Base-by-base conservation (phyloP, 1,140 invertebrate species). In the Globodera ellingtonae region DNA sequence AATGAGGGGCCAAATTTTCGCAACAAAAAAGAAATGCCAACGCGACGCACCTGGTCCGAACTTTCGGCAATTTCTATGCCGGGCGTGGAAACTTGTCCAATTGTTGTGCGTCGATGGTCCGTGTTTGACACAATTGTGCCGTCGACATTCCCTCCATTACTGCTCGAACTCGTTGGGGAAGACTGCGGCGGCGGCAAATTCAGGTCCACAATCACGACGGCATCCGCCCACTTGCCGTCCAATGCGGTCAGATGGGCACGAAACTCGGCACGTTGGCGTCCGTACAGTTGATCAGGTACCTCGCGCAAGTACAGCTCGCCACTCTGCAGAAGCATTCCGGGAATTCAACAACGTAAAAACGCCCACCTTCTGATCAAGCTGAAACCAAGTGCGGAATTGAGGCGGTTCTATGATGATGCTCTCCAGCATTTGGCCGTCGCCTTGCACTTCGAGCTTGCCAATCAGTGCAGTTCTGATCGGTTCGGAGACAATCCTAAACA, bases 381-480 rank as follows among this genome's bases (percentile, higher is more conserved):
- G 72, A 62, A 83, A 83, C 82, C 82, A 83, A 3, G 81, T 70
- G 35, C 71, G 59, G 66, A 83, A 83, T 15, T 79, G 74, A 13
- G 72, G n/a, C 44, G 82, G 82, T 10, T 73, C 77, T 62, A 83
- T 72, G 59, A 21, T n/a, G 13, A 83, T 65, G 44, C 47, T 46
- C 24, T 79, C 70, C 35, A 65, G 50, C 35, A 62, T 13, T 62
- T 72, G 48, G 4, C 44, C 62, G 24, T 75, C 52, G 4, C 67
- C 75, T 3, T 48, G 62, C 21, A 79, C 35, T 48, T 83, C 71
- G 10, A 83, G 67, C 8, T 70, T 46, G 18, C 82, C 82, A 47
- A 83, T 52, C 46, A 56, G 21, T n/a, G 56, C 47, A 15, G 70
- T 24, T 44, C 70, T 62, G 47, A n/a, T 13, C 47, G 82, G 82